Base-by-base conservation (phyloP, 2,113 vertebrate species). In the Gnathonemus echidnorhynchus region DNA sequence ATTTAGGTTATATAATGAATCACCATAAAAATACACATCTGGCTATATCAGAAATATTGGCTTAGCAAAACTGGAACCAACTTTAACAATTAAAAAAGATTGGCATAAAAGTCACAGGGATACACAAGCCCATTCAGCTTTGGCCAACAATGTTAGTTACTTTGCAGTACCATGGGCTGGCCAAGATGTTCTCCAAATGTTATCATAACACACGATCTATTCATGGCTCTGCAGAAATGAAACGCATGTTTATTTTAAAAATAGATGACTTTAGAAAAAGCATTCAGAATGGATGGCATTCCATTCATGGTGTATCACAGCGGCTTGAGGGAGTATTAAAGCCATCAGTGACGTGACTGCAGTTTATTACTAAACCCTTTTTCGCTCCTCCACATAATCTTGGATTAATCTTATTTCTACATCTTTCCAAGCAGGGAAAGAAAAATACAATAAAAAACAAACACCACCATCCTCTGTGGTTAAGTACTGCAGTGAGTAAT, bases 351-450 rank as follows among this genome's bases (percentile, higher is more conserved):
- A 80, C 74, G 6, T 39, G 17, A 42, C 74, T 39, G 17, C 74
- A 80, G 17, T 70, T 70, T 70, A 70, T 42, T 74, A 27, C 66
- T 35, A 74, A 74, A 74, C 3, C 66, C 27, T 35, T 13, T 19
- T 42, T 39, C 2, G 6, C 35, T 39, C 35, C 74, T 19, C 35
- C 74, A 8, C 17, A 42, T 17, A 80, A 39, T 80, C 74, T 77
- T 77, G 74, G 74, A 80, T 80, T 86, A 46, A 86, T 50, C n/a
- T 50, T 86, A 86, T 46, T 85, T 85, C 35, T 85, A 86, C 45
- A n/a, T 86, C 24, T 48, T 86, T 48, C 84, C 45, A 86, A 10
- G 1, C 11, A 86, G 84, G 48, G 48, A 49, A 86, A 86, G 24
- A 50, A 49, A 49, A 49, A 46, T 21, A 85, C 46, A 85, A 85